Percentiles rank a stretch among this genome's conserved stretches.
Evolutionary conservation across 2,888 invertebrate genomes (phyloP).

Genomic region (Cinara cedri): DNA sequence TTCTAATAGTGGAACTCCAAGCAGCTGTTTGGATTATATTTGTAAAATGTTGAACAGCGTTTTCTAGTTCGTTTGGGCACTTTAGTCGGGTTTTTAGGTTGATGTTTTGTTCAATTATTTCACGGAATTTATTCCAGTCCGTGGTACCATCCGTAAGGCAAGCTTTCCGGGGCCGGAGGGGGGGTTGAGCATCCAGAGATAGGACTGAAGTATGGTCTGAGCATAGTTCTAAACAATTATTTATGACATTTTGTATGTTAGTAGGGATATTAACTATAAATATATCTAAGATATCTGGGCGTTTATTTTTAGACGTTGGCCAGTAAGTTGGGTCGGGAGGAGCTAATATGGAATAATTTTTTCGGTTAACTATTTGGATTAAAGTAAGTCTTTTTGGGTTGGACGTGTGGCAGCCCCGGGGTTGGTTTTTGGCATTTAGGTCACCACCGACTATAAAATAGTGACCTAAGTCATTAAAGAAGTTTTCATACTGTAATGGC

Average conservation of each 20-base stretch:
- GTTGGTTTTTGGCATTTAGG: slow-evolving; percentile 26
- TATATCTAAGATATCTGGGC: background rate
- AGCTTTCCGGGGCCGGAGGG: background rate
- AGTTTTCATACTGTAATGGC: background rate
- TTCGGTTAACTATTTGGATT: background rate
- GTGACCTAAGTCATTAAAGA: background rate
- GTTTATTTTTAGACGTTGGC: background rate
- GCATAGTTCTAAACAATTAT: too few relatives aligned
- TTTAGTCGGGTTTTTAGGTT: background rate
- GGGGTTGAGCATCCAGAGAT: background rate
- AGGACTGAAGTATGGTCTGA: background rate
- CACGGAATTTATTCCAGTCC: slow-evolving; percentile 11
- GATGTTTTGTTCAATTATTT: background rate
- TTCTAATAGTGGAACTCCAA: background rate
- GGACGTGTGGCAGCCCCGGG: background rate
- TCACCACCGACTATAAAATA: slow-evolving; percentile 12
- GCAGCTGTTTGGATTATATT: slow-evolving; percentile 12
- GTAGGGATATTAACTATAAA: background rate
- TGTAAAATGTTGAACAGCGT: background rate
- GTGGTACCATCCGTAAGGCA: background rate
- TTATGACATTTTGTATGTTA: too few relatives aligned
- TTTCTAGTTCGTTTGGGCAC: background rate
- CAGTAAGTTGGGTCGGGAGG: background rate
- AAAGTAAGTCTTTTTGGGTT: slow-evolving; percentile 7
- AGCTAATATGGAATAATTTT: background rate